Evolutionary conservation across 2,888 invertebrate genomes (phyloP).

Genomic region (Colostygia pectinataria): DNA sequence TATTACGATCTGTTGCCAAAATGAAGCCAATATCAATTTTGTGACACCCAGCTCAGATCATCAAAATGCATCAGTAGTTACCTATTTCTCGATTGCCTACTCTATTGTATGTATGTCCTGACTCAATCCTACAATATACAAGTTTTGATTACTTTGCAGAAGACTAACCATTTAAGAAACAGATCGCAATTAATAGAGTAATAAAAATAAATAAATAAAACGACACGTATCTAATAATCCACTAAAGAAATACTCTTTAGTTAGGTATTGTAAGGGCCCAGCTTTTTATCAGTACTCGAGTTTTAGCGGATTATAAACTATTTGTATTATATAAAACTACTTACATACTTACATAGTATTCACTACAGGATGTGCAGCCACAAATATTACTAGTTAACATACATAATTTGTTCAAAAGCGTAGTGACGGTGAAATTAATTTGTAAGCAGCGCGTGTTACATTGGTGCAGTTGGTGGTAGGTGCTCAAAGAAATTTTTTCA

Average conservation of each 20-base stretch:
- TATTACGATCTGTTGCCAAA: slow-evolving; percentile 83
- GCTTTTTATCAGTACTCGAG: no score
- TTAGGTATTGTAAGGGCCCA: neutral
- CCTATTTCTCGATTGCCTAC: slow-evolving; percentile 27
- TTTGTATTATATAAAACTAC: no score
- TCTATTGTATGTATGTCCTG: slow-evolving; percentile 17
- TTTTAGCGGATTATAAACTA: no score
- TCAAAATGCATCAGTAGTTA: slow-evolving; percentile 47
- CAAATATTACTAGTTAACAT: slow-evolving; percentile 34
- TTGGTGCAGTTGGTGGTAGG: slow-evolving; percentile 40
- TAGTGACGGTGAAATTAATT: slow-evolving; percentile 33
- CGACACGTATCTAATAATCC: slow-evolving; percentile 50
- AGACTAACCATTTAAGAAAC: slow-evolving; percentile 77
- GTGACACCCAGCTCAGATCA: slow-evolving; percentile 82
- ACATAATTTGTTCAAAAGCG: slow-evolving; percentile 22
- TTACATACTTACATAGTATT: slow-evolving; percentile 34
- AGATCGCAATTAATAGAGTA: slow-evolving; percentile 70
- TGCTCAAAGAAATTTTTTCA: no score
- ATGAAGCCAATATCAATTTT: slow-evolving; percentile 74
- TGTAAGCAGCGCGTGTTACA: slow-evolving; percentile 43
- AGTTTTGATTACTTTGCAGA: slow-evolving; percentile 6
- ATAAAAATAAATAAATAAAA: slow-evolving; percentile 41
- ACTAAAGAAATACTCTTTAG: slow-evolving; percentile 34
- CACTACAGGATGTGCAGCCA: slow-evolving; percentile 36
- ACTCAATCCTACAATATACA: slow-evolving; percentile 19